phyloP scores from a whole-genome alignment of 2,888 invertebrate genomes.

The Chouioia cunea region DNA sequence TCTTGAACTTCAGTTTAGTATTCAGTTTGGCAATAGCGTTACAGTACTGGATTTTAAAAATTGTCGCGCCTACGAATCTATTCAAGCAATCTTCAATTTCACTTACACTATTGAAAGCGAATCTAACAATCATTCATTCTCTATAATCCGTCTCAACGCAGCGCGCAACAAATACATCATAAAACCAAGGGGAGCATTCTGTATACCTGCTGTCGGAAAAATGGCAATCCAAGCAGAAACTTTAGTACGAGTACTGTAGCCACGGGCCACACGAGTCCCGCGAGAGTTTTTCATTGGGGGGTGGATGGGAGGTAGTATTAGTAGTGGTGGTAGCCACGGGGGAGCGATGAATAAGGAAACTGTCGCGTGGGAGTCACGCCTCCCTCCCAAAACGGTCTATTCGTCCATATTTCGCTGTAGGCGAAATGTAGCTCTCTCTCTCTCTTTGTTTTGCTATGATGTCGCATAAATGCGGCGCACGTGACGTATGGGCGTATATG shows the following conservation, averaged over 20 bases:
- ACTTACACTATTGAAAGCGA: too few species aligned
- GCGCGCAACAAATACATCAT: too few species aligned
- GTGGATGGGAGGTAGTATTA: background rate
- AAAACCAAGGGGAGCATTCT: too few species aligned
- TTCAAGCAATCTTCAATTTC: too few species aligned
- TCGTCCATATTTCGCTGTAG: conserved; percentile 22
- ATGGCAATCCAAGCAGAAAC: conserved; percentile 24
- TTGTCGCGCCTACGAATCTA: too few species aligned
- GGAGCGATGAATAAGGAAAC: conserved; percentile 44
- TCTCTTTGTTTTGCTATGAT: conserved; percentile 15
- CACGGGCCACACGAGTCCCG: conserved; percentile 8
- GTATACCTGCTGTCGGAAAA: background rate
- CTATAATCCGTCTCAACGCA: too few species aligned
- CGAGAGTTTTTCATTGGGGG: background rate
- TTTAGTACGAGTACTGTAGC: background rate
- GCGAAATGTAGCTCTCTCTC: background rate
- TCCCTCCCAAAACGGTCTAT: conserved; percentile 24
- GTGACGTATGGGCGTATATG: too few species aligned
- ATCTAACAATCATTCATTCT: too few species aligned
- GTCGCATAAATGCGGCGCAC: too few species aligned
- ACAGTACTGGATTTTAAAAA: too few species aligned
- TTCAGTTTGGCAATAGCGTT: too few species aligned
- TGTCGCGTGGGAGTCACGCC: conserved; percentile 36
- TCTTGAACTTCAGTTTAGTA: too few species aligned
- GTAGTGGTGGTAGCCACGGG: conserved; percentile 28